Evolutionary conservation across 2,797 vertebrate species (phyloP).

Genomic region (Sebastes oblongus): DNA sequence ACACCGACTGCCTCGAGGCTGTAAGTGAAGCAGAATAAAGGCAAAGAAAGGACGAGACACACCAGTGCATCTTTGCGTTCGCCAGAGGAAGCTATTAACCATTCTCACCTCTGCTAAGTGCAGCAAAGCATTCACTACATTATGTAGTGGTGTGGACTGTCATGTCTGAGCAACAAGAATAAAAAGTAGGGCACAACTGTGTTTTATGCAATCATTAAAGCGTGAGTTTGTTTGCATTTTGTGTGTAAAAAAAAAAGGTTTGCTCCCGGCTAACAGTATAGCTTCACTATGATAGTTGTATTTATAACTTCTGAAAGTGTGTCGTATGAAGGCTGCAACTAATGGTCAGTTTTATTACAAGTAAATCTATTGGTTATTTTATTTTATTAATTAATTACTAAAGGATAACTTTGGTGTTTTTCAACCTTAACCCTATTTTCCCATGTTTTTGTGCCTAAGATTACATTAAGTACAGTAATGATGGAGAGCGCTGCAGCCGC

Average conservation of each 20-base stretch:
- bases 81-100: slow-evolving; percentile 54
- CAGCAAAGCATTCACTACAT: slow-evolving; percentile 38
- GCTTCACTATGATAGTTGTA: not conserved
- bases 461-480: no score
- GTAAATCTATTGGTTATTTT: not conserved
- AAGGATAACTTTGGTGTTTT: no score
- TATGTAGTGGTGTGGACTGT: slow-evolving; percentile 23
- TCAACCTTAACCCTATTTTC: no score
- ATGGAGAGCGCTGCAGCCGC: no score
- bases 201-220: slow-evolving; percentile 22
- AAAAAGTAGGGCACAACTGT: slow-evolving; percentile 45
- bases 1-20: slow-evolving; percentile 26
- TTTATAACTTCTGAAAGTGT: not conserved
- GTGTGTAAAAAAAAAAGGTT: not conserved
- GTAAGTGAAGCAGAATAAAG: slow-evolving; percentile 55
- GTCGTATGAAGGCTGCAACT: not conserved
- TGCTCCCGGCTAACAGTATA: not conserved
- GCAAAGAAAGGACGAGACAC: slow-evolving; percentile 50
- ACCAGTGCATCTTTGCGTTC: slow-evolving; percentile 44
- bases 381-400: not conserved
- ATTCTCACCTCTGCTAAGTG: slow-evolving; percentile 66
- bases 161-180: slow-evolving; percentile 33
- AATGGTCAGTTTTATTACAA: not conserved
- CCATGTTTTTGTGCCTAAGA: no score
- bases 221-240: not conserved